phyloP scores from a whole-genome alignment of 2,888 invertebrate genomes.

The Bombylius discolor region DNA sequence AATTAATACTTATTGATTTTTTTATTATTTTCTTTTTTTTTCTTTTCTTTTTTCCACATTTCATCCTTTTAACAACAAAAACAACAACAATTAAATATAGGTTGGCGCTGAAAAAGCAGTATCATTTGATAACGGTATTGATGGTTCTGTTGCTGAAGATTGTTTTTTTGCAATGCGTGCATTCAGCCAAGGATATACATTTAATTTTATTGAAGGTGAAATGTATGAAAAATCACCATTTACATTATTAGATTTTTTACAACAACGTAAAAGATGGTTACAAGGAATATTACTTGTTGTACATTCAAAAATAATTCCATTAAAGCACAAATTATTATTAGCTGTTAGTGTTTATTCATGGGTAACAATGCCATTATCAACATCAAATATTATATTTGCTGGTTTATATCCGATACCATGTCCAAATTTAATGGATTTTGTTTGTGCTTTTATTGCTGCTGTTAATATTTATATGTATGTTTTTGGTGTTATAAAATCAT shows the following conservation, averaged over 20 bases:
- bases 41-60: not conserved
- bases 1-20: slow-evolving; percentile 1
- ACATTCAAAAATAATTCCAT: slow-evolving; percentile 70
- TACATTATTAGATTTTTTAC: slow-evolving; percentile 85
- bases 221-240: slow-evolving; percentile 99
- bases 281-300: slow-evolving; percentile 83
- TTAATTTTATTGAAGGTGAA: slow-evolving; percentile 94
- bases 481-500: slow-evolving; percentile 94
- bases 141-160: slow-evolving; percentile 96
- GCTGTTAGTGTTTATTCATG: slow-evolving; percentile 88
- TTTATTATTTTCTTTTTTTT: not conserved
- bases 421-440: slow-evolving; percentile 67
- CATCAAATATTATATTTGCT: slow-evolving; percentile 77
- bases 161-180: slow-evolving; percentile 96
- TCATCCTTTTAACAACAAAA: no score
- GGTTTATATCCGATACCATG: slow-evolving; percentile 78
- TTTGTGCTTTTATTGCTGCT: slow-evolving; percentile 83
- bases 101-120: slow-evolving; percentile 81
- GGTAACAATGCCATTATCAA: slow-evolving; percentile 87
- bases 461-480: slow-evolving; percentile 96
- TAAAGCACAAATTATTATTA: slow-evolving; percentile 65
- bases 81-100: slow-evolving; percentile 38
- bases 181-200: slow-evolving; percentile 76
- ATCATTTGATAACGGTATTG: slow-evolving; percentile 90
- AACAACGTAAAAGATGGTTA: slow-evolving; percentile 93